phyloP scores from a whole-genome alignment of 23 tunicate species.

The Halocynthia aurantium region DNA sequence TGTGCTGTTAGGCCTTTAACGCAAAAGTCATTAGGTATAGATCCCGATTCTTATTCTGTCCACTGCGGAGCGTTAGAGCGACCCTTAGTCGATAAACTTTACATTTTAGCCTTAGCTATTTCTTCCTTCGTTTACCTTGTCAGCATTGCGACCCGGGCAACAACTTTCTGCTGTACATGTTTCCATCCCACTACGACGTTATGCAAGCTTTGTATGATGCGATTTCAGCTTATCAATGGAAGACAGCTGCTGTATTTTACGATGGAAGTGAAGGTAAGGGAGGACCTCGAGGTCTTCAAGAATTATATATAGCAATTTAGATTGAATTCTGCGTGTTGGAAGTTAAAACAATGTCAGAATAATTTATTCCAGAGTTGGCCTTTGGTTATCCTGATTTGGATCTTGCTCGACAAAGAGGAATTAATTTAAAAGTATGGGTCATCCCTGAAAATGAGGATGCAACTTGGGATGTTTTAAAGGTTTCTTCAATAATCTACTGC shows the following conservation, averaged over 20 bases:
- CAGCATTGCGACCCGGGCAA: constrained; percentile 60
- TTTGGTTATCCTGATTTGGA: constrained; percentile 56
- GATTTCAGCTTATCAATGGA: constrained; percentile 44
- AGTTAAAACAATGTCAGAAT: neutral
- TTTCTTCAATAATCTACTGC: neutral
- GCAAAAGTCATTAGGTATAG: too few relatives aligned
- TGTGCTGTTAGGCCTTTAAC: too few relatives aligned
- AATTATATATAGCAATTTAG: too few relatives aligned
- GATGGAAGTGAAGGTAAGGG: constrained; percentile 39
- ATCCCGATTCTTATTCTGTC: too few relatives aligned
- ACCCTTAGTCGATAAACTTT: too few relatives aligned
- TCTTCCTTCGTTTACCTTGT: neutral
- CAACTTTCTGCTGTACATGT: constrained; percentile 55
- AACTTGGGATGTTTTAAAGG: constrained; percentile 48
- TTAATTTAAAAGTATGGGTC: constrained; percentile 52
- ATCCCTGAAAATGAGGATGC: constrained; percentile 54
- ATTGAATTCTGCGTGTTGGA: too few relatives aligned
- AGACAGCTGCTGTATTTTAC: constrained; percentile 58
- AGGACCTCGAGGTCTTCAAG: neutral
- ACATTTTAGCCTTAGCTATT: too few relatives aligned
- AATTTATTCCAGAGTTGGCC: constrained; percentile 30
- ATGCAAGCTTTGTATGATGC: constrained; percentile 63
- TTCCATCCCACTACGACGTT: constrained; percentile 52
- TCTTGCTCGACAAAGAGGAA: constrained; percentile 54
- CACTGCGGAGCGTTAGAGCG: too few relatives aligned